Evolutionary conservation across 1,140 invertebrate genomes (phyloP), one percentile per base, ranked within the genome.

Genomic region (Vollenhovia emeryi): DNA sequence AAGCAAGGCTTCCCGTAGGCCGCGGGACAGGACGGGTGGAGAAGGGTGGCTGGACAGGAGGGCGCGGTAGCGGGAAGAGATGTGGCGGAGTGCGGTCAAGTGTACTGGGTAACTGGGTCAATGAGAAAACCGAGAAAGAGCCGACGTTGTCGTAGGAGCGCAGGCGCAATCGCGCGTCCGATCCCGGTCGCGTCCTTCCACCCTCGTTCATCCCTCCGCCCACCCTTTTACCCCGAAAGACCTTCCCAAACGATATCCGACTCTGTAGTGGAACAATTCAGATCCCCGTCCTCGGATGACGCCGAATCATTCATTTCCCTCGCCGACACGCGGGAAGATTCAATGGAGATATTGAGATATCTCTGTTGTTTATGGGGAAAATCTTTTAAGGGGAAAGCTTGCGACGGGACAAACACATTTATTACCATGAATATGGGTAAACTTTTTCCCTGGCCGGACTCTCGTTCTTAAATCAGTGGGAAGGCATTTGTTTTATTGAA

Each of bases 41-140:
- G 84, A 83, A 85, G 84, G 79, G 87, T 88, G 64, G 76, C 79
- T 80, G n/a, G n/a, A 74, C 89, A 87, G 86, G 88, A 86, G 86
- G 86, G 78, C 83, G 78, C 43, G 69, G 57, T 9, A 73, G 59
- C 74, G 59, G 69, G 84, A 68, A 90, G 85, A 75, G 82, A 87
- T 60, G 66, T 74, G 75, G 62, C 82, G 83, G 85, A 93, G 91
- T 93, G 92, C 93, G 94, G 94, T 94, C 94, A 95, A 95, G 94
- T 95, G 94, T 94, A 95, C 93, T 94, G 92, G 94, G 94, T 95
- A 94, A 95, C 92, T 94, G 84, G 94, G 94, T 94, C 94, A 95
- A 94, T 94, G 94, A 94, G 91, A 94, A 91, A 94, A 93, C 83
- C 90, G 86, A 92, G 92, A 89, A 91, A 93, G 69, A 71, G 50